Percentiles rank a stretch among this genome's conserved stretches.
These are phyloP conservation scores for Tetranychus truncatus DNA, from an alignment of 2,888 invertebrate species.

Conservation along the genomic window DNA sequence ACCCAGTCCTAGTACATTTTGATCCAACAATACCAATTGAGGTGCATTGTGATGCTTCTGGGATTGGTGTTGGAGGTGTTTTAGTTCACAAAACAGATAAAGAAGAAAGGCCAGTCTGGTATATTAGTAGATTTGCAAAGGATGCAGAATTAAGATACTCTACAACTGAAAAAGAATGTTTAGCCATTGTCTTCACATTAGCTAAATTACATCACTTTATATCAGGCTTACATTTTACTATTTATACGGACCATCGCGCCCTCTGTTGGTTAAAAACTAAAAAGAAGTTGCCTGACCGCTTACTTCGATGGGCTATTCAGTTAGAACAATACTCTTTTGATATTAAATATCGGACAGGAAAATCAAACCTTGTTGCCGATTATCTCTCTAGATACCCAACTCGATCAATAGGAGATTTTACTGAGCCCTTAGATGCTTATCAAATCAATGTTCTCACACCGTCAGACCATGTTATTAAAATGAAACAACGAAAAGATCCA, in stretches of 20 bases:
- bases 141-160: slow-evolving; percentile 25
- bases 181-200: slow-evolving; percentile 24
- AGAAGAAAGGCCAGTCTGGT: slow-evolving; percentile 21
- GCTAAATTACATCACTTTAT: background rate
- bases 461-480: background rate
- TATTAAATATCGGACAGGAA: background rate
- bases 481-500: background rate
- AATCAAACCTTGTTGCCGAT: background rate
- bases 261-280: background rate
- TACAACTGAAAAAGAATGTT: slow-evolving; percentile 24
- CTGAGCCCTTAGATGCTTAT: too few relatives aligned
- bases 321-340: background rate
- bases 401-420: too few relatives aligned
- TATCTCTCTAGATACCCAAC: background rate
- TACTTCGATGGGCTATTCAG: background rate
- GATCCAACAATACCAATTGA: background rate
- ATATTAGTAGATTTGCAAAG: slow-evolving; percentile 21
- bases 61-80: slow-evolving; percentile 2
- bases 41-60: background rate
- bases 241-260: background rate
- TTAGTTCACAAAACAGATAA: background rate
- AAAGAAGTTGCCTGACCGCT: background rate
- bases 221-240: background rate
- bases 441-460: too few relatives aligned
- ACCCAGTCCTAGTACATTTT: background rate